Conservation (phyloP, 2,888 invertebrate species). For the Ethmia dodecea region DNA sequence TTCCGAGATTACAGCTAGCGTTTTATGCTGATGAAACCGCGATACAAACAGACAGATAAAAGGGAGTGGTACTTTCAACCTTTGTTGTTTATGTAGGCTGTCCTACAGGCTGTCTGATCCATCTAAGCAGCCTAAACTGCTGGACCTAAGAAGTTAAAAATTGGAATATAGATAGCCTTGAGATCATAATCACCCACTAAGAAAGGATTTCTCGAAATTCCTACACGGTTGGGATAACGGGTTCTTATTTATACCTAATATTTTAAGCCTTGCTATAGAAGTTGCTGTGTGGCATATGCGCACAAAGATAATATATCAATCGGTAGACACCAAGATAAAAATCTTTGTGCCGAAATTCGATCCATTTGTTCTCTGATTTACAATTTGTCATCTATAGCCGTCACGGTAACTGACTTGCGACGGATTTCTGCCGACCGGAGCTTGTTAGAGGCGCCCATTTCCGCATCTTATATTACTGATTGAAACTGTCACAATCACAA, state of each 20-base stretch:
- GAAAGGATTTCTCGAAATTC: too few relatives aligned
- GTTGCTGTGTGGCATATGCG: too few relatives aligned
- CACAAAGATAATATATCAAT: slow-evolving; percentile 20
- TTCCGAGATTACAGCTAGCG: slow-evolving; percentile 32
- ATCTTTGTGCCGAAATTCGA: slow-evolving; percentile 36
- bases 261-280: too few relatives aligned
- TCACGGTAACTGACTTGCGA: slow-evolving; percentile 45
- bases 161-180: too few relatives aligned
- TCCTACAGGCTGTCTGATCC: background rate
- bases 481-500: slow-evolving; percentile 34
- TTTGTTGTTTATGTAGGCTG: background rate
- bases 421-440: slow-evolving; percentile 43
- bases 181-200: too few relatives aligned
- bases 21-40: slow-evolving; percentile 37
- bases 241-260: too few relatives aligned
- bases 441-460: slow-evolving; percentile 44
- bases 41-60: slow-evolving; percentile 22
- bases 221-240: too few relatives aligned
- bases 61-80: background rate
- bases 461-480: slow-evolving; percentile 57
- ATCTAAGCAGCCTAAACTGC: too few relatives aligned
- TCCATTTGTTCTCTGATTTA: slow-evolving; percentile 48
- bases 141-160: too few relatives aligned
- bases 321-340: slow-evolving; percentile 35
- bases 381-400: slow-evolving; percentile 45